Evolutionary conservation across 2,797 vertebrate genomes (phyloP), one percentile per base, ranked within the genome.

Genomic region (Myotis daubentonii): DNA sequence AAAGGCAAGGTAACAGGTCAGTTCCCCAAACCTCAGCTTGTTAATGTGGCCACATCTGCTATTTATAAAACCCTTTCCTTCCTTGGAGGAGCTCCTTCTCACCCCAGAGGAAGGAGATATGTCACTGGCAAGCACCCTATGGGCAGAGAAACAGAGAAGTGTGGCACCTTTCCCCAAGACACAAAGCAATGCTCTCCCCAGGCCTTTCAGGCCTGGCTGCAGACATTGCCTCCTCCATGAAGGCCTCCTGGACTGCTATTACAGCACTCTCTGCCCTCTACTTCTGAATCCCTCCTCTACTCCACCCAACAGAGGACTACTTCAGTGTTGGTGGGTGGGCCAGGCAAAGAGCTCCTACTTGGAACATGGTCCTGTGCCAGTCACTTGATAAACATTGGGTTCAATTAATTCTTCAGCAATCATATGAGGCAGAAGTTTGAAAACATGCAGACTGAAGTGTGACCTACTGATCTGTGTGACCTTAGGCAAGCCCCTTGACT

Each of bases 21-120:
- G 49, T 66, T 75, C 87, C 44, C 70, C 44, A 65, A 94, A 94
- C 55, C 17, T 82, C 47, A n/a, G 44, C 60, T 92, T 30, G 0
- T 75, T 84, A 74, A 87, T 79, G 80, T 87, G 51, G 76, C 85
- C 94, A 78, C 44, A 70, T 71, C 87, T 87, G 60, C 60, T 94
- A 53, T 78, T 94, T 89, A 74, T 41, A 78, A 86, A 92, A 65
- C 68, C 74, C 33, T 87, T 87, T 71, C 76, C 38, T 96, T 93
- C 84, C 91, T 87, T 53, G 0, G 22, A 89, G 81, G 90, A 60
- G 47, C 65, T 66, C 16, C 41, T 55, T 76, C 65, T 74, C 68
- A 78, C 72, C 83, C 81, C 60, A 89, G 60, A 90, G 71, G 66
- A 92, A 71, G 38, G 44, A 92, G 49, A 76, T 7, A 23, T 20